These are phyloP conservation scores for Pyrochroa serraticornis DNA, from an alignment of 2,888 invertebrate species.

Conservation along the genomic window DNA sequence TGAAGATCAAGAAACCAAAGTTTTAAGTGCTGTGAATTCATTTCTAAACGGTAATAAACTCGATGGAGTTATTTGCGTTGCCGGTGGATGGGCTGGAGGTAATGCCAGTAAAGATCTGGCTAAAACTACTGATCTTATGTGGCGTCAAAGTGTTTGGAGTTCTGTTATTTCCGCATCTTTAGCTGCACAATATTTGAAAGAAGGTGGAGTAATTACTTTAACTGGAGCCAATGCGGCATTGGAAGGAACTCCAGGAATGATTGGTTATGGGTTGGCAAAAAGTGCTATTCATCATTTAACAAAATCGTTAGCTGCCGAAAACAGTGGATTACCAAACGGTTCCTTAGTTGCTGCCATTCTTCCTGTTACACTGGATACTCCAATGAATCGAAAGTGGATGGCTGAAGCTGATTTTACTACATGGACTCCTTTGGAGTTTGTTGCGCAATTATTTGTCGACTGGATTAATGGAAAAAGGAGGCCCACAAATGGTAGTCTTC, in stretches of 20 bases:
- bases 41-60: constrained; percentile 18
- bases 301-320: constrained; percentile 79
- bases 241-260: constrained; percentile 77
- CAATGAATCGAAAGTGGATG: constrained; percentile 99
- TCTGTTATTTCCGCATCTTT: constrained; percentile 89
- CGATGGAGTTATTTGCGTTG: constrained; percentile 45
- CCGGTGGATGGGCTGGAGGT: constrained; percentile 43
- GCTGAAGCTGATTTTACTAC: constrained; percentile 85
- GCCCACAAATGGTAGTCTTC: too few relatives aligned
- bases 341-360: constrained; percentile 82
- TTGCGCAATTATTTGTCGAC: constrained; percentile 69
- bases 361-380: constrained; percentile 94
- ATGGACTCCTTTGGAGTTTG: constrained; percentile 91
- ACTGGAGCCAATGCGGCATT: constrained; percentile 96
- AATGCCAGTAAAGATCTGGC: constrained; percentile 27
- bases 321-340: constrained; percentile 83
- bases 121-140: constrained; percentile 87
- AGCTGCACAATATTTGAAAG: constrained; percentile 83
- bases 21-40: constrained; percentile 66
- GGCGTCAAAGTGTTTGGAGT: constrained; percentile 98
- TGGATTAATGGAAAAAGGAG: too few relatives aligned
- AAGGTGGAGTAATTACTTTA: constrained; percentile 88
- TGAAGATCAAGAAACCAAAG: constrained; percentile 72
- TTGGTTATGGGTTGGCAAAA: constrained; percentile 76
- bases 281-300: constrained; percentile 96